Conservation (phyloP, 2,113 vertebrate genomes). For the Epinephelus fuscoguttatus region DNA sequence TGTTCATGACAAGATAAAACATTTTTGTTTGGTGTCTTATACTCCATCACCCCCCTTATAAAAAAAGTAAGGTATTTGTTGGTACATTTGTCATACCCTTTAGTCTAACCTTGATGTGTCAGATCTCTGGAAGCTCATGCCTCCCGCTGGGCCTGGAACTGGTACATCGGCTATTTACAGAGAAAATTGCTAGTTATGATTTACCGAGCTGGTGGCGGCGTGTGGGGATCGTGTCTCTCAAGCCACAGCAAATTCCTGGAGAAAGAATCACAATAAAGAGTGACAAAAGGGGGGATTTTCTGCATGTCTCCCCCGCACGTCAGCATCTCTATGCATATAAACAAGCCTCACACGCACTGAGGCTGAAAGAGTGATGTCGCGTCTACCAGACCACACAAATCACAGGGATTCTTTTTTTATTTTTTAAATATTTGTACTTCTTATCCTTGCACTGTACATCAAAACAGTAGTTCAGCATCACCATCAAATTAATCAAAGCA, state of each 20-base stretch:
- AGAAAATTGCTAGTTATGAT: slow-evolving; percentile 70
- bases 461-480: slow-evolving; percentile 12
- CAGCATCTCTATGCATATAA: slow-evolving; percentile 60
- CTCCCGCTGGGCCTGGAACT: slow-evolving; percentile 47
- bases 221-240: slow-evolving; percentile 28
- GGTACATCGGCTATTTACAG: slow-evolving; percentile 50
- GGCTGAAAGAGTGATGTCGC: slow-evolving; percentile 30
- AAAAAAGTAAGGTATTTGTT: slow-evolving; percentile 2
- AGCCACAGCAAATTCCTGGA: slow-evolving; percentile 45
- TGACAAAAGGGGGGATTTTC: slow-evolving; percentile 53
- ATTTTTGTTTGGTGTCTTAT: slow-evolving; percentile 3
- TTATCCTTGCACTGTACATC: not conserved
- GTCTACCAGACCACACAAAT: slow-evolving; percentile 46
- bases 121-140: slow-evolving; percentile 32
- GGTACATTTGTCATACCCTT: slow-evolving; percentile 25
- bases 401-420: slow-evolving; percentile 21
- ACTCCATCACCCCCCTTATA: slow-evolving; percentile 1
- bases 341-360: slow-evolving; percentile 46
- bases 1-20: not conserved
- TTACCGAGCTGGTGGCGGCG: slow-evolving; percentile 28
- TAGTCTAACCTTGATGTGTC: slow-evolving; percentile 61
- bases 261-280: slow-evolving; percentile 57
- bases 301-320: slow-evolving; percentile 17
- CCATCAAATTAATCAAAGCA: slow-evolving; percentile 17
- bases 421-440: slow-evolving; percentile 8